Base-by-base conservation (phyloP, 2,888 invertebrate species). In the Mesoligia furuncula region DNA sequence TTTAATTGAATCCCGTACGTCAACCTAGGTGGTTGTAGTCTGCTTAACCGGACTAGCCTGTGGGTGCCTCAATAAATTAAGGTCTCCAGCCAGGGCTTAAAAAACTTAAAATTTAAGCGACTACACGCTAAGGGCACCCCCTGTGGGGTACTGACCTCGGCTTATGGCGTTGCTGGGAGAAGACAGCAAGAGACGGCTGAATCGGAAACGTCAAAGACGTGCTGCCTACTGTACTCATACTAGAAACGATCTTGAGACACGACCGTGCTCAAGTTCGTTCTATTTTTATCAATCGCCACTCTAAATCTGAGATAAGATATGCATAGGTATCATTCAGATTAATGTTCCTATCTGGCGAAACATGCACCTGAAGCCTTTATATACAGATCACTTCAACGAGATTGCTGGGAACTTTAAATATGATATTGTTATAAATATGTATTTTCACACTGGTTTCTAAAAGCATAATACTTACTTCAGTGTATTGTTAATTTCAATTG, bases 211-310 rank as follows among this genome's bases (percentile, higher is more conserved):
- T 15, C 59, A 27, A 20, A 31, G 11, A 48, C 2, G 45, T 48
- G 31, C 27, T 20, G 9, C 20, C 27, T 48, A 15, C 5, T 24
- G 24, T 51, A 68, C 31, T 62, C 15, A 64, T n/a, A 77, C 75
- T 62, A 84, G 51, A 81, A 81, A 59, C 13, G 69, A 64, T 64
- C 68, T 79, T 73, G 74, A 76, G 61, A 75, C n/a, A 48, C 64
- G 75, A 76, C 74, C 72, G 79, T 59, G 57, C 31, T 72, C 86
- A 81, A 86, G 86, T 75, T 66, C 73, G n/a, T 77, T 77, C 84
- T 84, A 83, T 83, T 79, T 79, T 75, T 78, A 71, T 77, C 76
- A 66, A 83, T 76, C 69, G 36, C 59, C 66, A 61, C 61, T 80
- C 54, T 45, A 45, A 54, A 79, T 83, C 73, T 54, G 3, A 39